Evolutionary conservation across 1,140 invertebrate genomes (phyloP), one percentile per base, ranked within the genome.

Genomic region (Bombus huntii): DNA sequence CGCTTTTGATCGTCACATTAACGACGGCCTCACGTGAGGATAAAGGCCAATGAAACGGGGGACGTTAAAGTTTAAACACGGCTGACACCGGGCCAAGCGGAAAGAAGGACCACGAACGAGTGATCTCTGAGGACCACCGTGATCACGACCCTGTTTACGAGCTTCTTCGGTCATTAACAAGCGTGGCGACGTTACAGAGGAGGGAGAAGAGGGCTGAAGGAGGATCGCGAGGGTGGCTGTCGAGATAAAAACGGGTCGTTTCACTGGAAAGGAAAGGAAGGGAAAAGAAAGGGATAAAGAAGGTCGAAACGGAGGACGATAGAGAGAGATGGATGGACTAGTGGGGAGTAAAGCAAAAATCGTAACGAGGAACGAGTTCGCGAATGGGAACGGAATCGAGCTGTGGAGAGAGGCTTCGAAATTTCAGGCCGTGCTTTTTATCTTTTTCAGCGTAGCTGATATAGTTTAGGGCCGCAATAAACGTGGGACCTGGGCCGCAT

Each of bases 401-500:
- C 34, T n/a, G 68, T 62, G 71, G 53, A 83, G 74, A 85, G 75
- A n/a, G 59, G 75, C 42, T 53, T 18, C 73, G 75, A 88, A 62
- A 81, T 87, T 86, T 70, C 28, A 62, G 65, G 15, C 47, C 31
- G 53, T 44, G 65, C 25, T 25, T 88, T 87, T 85, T 80, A 83
- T 87, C 84, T 87, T 88, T 82, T 70, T 87, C 81, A 76, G 83
- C 86, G 80, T 78, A 82, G 47, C 87, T 73, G 89, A 91, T 92
- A 91, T 92, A 88, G 90, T 91, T 90, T 91, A 90, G 85, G 83
- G 82, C 83, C 82, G 89, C 88, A 81, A 91, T 91, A 93, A 93
- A 93, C 85, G 89, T 59, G 81, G 88, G n/a, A 70, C 88, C 80
- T 53, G 83, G 88, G 85, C 84, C 90, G 42, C 65, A 76, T 91